phyloP scores from a whole-genome alignment of 2,113 vertebrate genomes.

The Chunga burmeisteri region DNA sequence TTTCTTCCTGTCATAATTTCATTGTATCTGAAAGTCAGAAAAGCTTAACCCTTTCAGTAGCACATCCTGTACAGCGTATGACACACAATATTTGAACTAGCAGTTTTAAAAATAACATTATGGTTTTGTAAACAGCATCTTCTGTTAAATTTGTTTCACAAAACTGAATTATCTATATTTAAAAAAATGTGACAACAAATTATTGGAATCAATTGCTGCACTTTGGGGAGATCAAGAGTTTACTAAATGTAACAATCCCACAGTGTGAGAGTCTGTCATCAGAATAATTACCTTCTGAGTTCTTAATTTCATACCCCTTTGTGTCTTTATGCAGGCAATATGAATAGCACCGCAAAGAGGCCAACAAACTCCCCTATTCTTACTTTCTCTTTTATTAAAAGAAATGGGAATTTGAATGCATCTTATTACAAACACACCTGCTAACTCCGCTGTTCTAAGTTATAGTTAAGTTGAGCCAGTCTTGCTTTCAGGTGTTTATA shows the following conservation, averaged over 20 bases:
- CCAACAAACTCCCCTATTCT: constrained; percentile 43
- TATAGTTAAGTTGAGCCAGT: neutral
- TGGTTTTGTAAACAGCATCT: constrained; percentile 66
- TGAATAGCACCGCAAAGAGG: constrained; percentile 22
- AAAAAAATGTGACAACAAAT: constrained; percentile 64
- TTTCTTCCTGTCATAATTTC: constrained; percentile 91
- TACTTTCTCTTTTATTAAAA: constrained; percentile 51
- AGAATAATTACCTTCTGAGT: constrained; percentile 51
- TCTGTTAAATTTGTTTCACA: constrained; percentile 57
- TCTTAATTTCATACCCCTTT: constrained; percentile 68
- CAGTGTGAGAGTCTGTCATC: constrained; percentile 34
- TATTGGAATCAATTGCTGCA: constrained; percentile 65
- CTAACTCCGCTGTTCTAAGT: neutral
- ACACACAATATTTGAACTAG: constrained; percentile 3
- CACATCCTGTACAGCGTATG: constrained; percentile 46
- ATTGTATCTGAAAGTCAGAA: constrained; percentile 85
- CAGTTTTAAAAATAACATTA: constrained; percentile 52
- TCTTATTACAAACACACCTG: constrained; percentile 1
- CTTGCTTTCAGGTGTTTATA: constrained; percentile 15
- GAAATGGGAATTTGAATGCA: constrained; percentile 8
- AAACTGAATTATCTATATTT: constrained; percentile 51
- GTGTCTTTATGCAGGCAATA: constrained; percentile 18
- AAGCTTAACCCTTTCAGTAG: constrained; percentile 83
- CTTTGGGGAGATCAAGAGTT: constrained; percentile 43
- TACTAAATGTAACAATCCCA: constrained; percentile 43